phyloP scores from a whole-genome alignment of 1,140 invertebrate species.

The Sitodiplosis mosellana region DNA sequence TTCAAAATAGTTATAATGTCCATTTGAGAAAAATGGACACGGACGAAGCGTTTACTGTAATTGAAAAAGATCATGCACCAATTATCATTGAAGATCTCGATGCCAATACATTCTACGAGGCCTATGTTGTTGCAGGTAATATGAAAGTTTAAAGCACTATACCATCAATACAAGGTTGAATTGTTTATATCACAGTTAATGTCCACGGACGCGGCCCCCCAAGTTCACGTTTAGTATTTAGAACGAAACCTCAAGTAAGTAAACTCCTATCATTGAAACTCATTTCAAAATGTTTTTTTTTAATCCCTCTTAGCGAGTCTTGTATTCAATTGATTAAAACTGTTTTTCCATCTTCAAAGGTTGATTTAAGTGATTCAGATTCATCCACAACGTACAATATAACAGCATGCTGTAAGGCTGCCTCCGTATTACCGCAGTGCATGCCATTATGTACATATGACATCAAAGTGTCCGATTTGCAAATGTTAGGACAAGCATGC shows the following conservation, averaged over 20 bases:
- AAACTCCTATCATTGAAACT: background rate
- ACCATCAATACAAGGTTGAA: too few relatives aligned
- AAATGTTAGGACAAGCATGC: constrained; percentile 32
- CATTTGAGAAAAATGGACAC: constrained; percentile 36
- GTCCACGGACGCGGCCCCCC: constrained; percentile 54
- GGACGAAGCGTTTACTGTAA: constrained; percentile 29
- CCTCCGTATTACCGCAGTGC: constrained; percentile 47
- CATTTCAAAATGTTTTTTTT: background rate
- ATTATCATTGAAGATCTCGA: constrained; percentile 54
- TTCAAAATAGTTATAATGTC: constrained; percentile 50
- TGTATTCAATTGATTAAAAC: background rate
- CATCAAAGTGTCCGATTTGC: constrained; percentile 56
- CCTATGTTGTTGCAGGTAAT: constrained; percentile 63
- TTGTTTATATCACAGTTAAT: too few relatives aligned
- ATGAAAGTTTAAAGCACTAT: too few relatives aligned
- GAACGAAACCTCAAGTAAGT: constrained; percentile 40
- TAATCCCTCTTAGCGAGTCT: too few relatives aligned
- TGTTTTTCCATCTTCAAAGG: background rate
- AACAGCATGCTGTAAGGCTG: constrained; percentile 52
- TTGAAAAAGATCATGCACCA: constrained; percentile 42
- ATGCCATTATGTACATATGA: constrained; percentile 66
- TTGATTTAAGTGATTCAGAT: constrained; percentile 1
- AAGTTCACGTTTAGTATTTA: constrained; percentile 53
- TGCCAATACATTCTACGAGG: constrained; percentile 57
- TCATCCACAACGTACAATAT: constrained; percentile 41